phyloP scores from a whole-genome alignment of 2,113 vertebrate genomes.

The Turnix velox region DNA sequence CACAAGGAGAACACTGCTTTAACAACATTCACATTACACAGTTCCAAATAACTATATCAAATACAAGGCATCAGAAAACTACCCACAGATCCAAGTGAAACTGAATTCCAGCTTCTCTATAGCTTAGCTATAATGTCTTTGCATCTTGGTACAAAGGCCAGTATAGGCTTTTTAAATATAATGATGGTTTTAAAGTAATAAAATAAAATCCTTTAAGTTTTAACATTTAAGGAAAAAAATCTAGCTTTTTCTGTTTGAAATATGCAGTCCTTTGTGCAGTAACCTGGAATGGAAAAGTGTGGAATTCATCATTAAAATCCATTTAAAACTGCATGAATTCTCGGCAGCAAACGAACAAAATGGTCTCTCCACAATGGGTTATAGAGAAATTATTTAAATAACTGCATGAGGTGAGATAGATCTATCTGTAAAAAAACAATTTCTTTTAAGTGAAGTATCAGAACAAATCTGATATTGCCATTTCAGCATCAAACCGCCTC shows the following conservation, averaged over 20 bases:
- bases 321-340: background rate
- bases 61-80: background rate
- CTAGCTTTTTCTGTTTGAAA: background rate
- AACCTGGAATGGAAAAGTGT: background rate
- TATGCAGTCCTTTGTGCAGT: background rate
- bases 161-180: background rate
- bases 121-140: background rate
- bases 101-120: background rate
- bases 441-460: slow-evolving; percentile 36
- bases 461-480: slow-evolving; percentile 32
- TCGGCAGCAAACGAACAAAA: background rate
- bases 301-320: background rate
- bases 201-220: background rate
- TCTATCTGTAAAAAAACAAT: slow-evolving; percentile 10
- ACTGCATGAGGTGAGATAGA: background rate
- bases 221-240: rapidly evolving
- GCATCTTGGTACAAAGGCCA: background rate
- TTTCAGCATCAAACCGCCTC: slow-evolving; percentile 37
- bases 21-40: background rate
- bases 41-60: background rate
- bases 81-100: background rate
- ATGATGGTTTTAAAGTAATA: background rate
- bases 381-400: slow-evolving; percentile 38
- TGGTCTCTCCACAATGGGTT: background rate
- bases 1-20: background rate